Base-by-base conservation (phyloP, 2,797 vertebrate species). In the Centroberyx gerrardi region DNA sequence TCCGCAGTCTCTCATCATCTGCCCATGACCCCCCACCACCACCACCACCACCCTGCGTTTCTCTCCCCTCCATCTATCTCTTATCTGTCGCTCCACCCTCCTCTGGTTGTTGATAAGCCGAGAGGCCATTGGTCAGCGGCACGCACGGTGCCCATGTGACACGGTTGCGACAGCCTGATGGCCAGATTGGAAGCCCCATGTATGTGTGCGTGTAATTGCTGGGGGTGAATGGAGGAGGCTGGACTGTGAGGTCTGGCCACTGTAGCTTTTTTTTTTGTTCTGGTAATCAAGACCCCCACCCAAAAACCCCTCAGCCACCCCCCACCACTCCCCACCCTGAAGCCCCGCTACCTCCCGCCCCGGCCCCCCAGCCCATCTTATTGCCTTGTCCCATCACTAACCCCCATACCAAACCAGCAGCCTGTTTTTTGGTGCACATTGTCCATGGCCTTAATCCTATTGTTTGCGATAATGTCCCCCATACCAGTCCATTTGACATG, bases 101-200 rank as follows among this genome's bases (percentile, higher is more conserved):
- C 82, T 88, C 87, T 92, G 90, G 92, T 90, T 92, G 89, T 88
- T 90, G 91, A 92, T 92, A 92, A 94, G 90, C 91, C 46, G 79
- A 87, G 86, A 90, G 88, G 92, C 90, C 88, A 91, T 83, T 91
- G 92, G 90, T 92, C 90, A 84, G 90, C 84, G 74, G 90, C 84
- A 74, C 88, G 87, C 90, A 93, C 85, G 87, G 84, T 72, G 88
- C 76, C 90, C 90, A 92, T 94, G 92, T 94, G 92, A 92, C 90
- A 88, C 87, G 87, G 85, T 78, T 86, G 82, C 83, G 83, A 89
- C 89, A 93, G 91, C 91, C 92, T 90, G 90, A 93, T 89, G 89
- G 87, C 87, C 92, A 88, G 87, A 91, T 91, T 94, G 90, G 84
- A 89, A 86, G 81, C 87, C 81, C 68, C 58, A 36, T 75, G 68